Conservation (phyloP, 2,888 invertebrate species). For the Leptinotarsa haldemani region DNA sequence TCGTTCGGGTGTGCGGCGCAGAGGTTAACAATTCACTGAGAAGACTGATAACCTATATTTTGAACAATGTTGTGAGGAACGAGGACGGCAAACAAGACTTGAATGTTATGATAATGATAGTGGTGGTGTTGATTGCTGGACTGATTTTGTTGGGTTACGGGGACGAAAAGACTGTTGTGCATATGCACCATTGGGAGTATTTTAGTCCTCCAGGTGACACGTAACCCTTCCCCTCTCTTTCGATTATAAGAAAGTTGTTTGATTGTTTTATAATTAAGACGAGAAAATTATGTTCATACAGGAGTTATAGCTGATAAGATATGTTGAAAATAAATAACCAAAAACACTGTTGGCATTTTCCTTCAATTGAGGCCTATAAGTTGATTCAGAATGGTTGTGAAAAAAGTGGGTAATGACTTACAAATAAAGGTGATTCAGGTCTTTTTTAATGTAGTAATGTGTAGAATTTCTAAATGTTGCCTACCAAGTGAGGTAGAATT, state of each 20-base stretch:
- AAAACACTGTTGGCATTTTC: background rate
- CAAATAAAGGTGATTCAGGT: too few relatives aligned
- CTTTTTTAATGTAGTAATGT: too few relatives aligned
- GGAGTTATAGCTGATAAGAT: constrained; percentile 5
- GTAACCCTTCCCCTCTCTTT: constrained; percentile 43
- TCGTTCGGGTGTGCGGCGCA: constrained; percentile 76
- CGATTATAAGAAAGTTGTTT: background rate
- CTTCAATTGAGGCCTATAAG: too few relatives aligned
- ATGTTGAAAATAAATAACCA: constrained; percentile 19
- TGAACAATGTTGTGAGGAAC: constrained; percentile 71
- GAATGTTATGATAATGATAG: constrained; percentile 81
- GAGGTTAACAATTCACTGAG: constrained; percentile 75
- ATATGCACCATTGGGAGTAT: constrained; percentile 89
- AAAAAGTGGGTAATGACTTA: too few relatives aligned
- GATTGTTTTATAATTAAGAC: constrained; percentile 12
- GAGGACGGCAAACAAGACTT: constrained; percentile 77
- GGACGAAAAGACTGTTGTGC: constrained; percentile 75
- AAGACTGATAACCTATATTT: constrained; percentile 76
- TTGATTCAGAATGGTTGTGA: too few relatives aligned
- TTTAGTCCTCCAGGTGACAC: constrained; percentile 81
- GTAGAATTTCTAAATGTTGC: too few relatives aligned
- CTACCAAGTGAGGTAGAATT: too few relatives aligned
- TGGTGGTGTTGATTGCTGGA: constrained; percentile 82
- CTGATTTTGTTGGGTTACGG: constrained; percentile 81
- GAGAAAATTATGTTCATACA: constrained; percentile 5